These are phyloP conservation scores for Subacronicta megacephala DNA, from an alignment of 2,888 invertebrate species.

Conservation along the genomic window DNA sequence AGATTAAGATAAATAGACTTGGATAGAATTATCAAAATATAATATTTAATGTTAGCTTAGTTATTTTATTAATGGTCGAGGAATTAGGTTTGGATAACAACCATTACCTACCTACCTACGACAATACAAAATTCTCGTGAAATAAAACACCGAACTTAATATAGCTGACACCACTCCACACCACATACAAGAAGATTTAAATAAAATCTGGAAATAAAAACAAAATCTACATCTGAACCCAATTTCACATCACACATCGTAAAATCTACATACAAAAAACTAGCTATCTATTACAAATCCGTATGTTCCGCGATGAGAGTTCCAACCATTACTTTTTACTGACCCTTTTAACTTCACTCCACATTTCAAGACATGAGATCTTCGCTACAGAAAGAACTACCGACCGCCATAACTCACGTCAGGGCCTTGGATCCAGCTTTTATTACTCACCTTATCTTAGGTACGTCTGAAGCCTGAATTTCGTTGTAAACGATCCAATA, in stretches of 20 bases:
- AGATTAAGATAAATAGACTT: too few relatives aligned
- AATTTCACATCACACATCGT: slow-evolving; percentile 3
- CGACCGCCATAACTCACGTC: slow-evolving; percentile 62
- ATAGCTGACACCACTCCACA: too few relatives aligned
- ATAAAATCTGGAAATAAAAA: too few relatives aligned
- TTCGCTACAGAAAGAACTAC: slow-evolving; percentile 58
- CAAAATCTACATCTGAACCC: not conserved
- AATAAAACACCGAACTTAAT: too few relatives aligned
- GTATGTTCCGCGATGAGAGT: slow-evolving; percentile 45
- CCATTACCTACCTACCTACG: too few relatives aligned
- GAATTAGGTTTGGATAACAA: too few relatives aligned
- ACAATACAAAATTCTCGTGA: too few relatives aligned
- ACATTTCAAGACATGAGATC: slow-evolving; percentile 54
- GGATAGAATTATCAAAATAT: too few relatives aligned
- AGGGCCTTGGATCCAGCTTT: slow-evolving; percentile 51
- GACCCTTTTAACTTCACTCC: slow-evolving; percentile 60
- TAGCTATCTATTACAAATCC: slow-evolving; percentile 28
- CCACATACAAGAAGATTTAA: too few relatives aligned
- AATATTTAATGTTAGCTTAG: too few relatives aligned
- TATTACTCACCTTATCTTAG: slow-evolving; percentile 58
- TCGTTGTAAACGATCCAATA: slow-evolving; percentile 46
- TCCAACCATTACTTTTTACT: slow-evolving; percentile 60
- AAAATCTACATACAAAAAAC: slow-evolving; percentile 41
- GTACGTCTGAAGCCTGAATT: slow-evolving; percentile 47
- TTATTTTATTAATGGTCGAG: too few relatives aligned